Conservation (phyloP, 2,113 vertebrate genomes). For the Scartelaos histophorus region DNA sequence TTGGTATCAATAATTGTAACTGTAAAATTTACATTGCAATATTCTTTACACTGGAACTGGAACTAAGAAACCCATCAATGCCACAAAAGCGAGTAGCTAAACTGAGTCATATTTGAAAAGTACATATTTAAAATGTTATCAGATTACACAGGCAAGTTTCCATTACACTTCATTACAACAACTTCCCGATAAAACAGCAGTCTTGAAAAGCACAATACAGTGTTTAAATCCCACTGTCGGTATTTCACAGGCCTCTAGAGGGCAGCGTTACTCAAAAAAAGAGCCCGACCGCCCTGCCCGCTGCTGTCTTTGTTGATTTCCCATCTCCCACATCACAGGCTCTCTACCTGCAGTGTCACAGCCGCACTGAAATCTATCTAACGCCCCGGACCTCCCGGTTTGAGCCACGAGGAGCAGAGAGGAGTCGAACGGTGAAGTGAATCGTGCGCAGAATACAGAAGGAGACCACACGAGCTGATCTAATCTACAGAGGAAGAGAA, state of each 20-base stretch:
- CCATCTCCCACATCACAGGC: slow-evolving; percentile 45
- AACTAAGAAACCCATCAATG: neutral
- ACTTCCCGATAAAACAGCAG: neutral
- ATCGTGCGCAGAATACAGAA: slow-evolving; percentile 41
- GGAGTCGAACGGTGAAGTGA: slow-evolving; percentile 29
- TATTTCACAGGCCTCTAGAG: slow-evolving; percentile 50
- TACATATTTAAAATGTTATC: neutral
- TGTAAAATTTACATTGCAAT: neutral
- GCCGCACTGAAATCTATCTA: slow-evolving; percentile 44
- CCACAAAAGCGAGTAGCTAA: neutral
- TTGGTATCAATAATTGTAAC: neutral
- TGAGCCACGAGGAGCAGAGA: slow-evolving; percentile 12
- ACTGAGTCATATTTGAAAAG: neutral
- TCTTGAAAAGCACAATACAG: neutral
- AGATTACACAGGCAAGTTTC: neutral
- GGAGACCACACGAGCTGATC: slow-evolving; percentile 36
- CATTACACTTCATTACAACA: neutral
- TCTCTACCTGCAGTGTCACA: slow-evolving; percentile 55
- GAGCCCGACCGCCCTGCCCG: slow-evolving; percentile 6
- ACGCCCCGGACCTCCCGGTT: slow-evolving; percentile 47
- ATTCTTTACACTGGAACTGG: too few species aligned
- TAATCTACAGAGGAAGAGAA: slow-evolving; percentile 37
- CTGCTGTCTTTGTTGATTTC: slow-evolving; percentile 40
- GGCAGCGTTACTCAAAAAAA: slow-evolving; percentile 59
- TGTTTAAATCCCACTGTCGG: neutral